Evolutionary conservation across 2,113 vertebrate species (phyloP).

Genomic region (Xyrauchen texanus): DNA sequence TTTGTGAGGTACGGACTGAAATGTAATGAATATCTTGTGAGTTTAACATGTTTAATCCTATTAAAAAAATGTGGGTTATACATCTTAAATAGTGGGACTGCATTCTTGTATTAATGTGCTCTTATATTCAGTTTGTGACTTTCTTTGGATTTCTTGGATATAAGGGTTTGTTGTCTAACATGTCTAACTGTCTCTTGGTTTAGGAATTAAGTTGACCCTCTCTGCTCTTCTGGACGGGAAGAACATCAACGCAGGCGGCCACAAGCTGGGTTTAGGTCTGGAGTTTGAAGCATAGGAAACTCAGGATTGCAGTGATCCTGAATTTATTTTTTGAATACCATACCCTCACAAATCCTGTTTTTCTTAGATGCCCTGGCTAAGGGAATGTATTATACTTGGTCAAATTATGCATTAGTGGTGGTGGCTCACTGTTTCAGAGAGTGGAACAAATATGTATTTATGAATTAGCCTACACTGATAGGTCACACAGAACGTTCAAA

Average conservation of each 20-base stretch:
- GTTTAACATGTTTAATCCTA: too few species aligned
- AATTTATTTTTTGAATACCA: conserved; percentile 76
- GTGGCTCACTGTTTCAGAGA: conserved; percentile 51
- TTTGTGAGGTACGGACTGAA: too few species aligned
- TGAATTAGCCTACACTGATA: not conserved
- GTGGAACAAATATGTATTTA: conserved; percentile 49
- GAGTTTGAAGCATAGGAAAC: conserved; percentile 93
- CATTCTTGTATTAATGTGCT: too few species aligned
- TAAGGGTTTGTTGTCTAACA: not conserved
- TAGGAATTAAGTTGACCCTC: conserved; percentile 93
- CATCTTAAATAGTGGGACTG: too few species aligned
- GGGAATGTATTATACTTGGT: conserved; percentile 72
- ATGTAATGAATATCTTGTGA: too few species aligned
- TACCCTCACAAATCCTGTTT: conserved; percentile 80
- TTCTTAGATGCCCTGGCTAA: conserved; percentile 81
- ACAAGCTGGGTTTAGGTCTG: conserved; percentile 94
- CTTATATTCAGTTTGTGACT: not conserved
- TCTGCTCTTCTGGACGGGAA: conserved; percentile 96
- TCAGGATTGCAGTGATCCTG: conserved; percentile 57
- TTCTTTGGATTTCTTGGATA: not conserved
- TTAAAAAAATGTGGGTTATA: too few species aligned
- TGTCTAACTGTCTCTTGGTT: not conserved
- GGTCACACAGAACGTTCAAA: not conserved
- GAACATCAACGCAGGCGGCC: conserved; percentile 93
- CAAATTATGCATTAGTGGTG: conserved; percentile 64